Conservation (phyloP, 2,113 vertebrate species). For the Neolamprologus fasciatus region DNA sequence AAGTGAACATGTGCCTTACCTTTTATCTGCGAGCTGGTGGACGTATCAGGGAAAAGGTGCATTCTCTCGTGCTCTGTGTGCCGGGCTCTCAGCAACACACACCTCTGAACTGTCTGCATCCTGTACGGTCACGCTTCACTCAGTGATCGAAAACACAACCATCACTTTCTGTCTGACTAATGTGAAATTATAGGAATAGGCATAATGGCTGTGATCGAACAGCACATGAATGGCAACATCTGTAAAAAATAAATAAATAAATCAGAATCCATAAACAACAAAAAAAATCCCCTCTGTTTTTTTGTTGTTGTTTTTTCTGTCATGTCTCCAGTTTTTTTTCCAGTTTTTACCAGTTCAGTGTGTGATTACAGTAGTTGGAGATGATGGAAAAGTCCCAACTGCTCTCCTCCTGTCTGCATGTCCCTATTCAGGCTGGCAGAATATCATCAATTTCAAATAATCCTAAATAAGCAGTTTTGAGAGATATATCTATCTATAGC, state of each 20-base stretch:
- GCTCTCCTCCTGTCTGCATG: background rate
- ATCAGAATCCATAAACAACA: background rate
- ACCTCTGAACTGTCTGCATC: background rate
- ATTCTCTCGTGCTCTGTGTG: background rate
- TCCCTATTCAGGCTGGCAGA: background rate
- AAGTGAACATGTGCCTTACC: constrained; percentile 63
- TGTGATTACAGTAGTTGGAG: background rate
- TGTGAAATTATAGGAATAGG: background rate
- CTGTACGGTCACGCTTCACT: background rate
- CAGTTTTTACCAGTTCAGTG: background rate
- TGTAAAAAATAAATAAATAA: constrained; percentile 16
- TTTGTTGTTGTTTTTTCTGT: background rate
- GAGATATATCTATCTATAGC: too few relatives aligned
- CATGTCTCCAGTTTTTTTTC: background rate
- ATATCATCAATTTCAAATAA: background rate
- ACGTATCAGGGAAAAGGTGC: constrained; percentile 57
- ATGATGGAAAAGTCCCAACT: background rate
- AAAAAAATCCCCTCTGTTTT: background rate
- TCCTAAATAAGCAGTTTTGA: background rate
- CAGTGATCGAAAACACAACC: background rate
- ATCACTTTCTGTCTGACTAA: background rate
- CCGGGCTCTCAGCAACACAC: constrained; percentile 16
- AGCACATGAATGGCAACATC: constrained; percentile 10
- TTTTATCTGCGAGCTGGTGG: constrained; percentile 17
- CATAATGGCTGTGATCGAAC: background rate